These are phyloP conservation scores for Sesamia inferens DNA, from an alignment of 2,888 invertebrate genomes.

Conservation along the genomic window DNA sequence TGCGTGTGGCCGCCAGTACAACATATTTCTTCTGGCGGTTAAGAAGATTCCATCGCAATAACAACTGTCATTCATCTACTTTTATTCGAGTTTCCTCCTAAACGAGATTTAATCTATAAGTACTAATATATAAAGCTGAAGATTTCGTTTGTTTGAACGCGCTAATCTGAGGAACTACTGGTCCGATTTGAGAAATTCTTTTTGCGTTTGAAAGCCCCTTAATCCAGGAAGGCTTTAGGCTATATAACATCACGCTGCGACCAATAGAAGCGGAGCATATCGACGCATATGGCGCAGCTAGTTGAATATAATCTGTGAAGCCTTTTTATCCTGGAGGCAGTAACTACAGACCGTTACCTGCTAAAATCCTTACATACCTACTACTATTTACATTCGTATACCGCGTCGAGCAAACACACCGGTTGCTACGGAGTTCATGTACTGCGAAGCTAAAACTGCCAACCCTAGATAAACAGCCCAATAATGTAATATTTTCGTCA, in stretches of 20 bases:
- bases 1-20: too few relatives aligned
- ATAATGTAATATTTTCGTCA: not conserved
- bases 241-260: too few relatives aligned
- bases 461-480: not conserved
- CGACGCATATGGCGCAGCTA: too few relatives aligned
- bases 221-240: too few relatives aligned
- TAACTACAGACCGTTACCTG: not conserved
- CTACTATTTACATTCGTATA: not conserved
- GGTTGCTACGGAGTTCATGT: not conserved
- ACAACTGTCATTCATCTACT: not conserved
- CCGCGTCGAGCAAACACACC: not conserved
- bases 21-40: too few relatives aligned
- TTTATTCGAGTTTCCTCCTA: not conserved
- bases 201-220: too few relatives aligned
- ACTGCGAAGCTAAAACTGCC: not conserved
- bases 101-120: not conserved
- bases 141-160: too few relatives aligned
- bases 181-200: too few relatives aligned
- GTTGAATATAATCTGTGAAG: not conserved
- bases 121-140: too few relatives aligned
- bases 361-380: not conserved
- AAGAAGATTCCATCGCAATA: not conserved
- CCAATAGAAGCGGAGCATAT: too few relatives aligned
- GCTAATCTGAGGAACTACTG: too few relatives aligned
- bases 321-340: not conserved